Evolutionary conservation across 2,797 vertebrate genomes (phyloP).

Genomic region (Buphagus erythrorhynchus): DNA sequence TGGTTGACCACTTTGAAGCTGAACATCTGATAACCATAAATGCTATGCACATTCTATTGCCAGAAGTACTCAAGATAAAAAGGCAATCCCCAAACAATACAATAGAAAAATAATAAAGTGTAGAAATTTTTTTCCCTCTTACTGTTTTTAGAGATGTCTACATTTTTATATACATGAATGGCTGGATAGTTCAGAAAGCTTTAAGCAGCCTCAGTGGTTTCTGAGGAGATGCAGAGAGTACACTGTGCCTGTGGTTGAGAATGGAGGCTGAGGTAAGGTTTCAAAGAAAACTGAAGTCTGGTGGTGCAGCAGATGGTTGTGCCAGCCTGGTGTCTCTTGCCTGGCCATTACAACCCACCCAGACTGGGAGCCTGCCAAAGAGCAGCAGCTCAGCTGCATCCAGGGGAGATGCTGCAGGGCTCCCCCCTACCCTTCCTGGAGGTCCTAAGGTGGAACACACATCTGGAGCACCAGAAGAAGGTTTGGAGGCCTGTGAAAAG

Average conservation of each 20-base stretch:
- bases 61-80: neutral
- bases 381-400: neutral
- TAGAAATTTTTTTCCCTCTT: neutral
- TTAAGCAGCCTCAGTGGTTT: neutral
- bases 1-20: neutral
- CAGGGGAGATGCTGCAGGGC: neutral
- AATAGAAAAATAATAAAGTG: neutral
- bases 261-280: neutral
- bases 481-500: neutral
- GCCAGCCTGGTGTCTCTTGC: neutral
- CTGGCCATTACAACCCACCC: fast-evolving
- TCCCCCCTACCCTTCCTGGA: fast-evolving
- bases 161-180: neutral
- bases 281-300: neutral
- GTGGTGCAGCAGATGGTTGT: neutral
- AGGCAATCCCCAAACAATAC: neutral
- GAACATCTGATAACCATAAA: neutral
- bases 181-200: neutral
- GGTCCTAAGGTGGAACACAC: fast-evolving
- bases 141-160: neutral
- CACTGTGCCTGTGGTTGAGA: neutral
- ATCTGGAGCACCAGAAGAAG: neutral
- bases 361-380: neutral
- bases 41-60: neutral
- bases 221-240: neutral